These are phyloP conservation scores for Diadromus collaris DNA, from an alignment of 2,888 invertebrate genomes.

Conservation along the genomic window DNA sequence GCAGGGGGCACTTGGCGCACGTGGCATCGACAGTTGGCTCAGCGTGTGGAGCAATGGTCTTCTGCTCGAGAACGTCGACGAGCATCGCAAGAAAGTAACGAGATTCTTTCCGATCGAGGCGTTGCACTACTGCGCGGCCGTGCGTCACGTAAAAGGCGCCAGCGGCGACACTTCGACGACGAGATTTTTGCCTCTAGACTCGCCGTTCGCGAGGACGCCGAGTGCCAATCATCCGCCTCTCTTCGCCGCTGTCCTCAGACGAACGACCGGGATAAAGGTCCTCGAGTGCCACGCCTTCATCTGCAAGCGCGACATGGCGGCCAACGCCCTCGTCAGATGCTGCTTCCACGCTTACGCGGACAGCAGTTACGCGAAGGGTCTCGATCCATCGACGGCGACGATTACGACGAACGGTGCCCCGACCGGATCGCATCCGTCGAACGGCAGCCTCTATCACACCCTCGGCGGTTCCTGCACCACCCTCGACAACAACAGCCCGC, in stretches of 20 bases:
- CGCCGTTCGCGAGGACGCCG: conserved; percentile 96
- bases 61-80: conserved; percentile 96
- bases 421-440: conserved; percentile 65
- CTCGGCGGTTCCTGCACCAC: conserved; percentile 79
- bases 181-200: conserved; percentile 96
- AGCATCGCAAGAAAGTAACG: conserved; percentile 95
- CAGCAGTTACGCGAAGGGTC: conserved; percentile 92
- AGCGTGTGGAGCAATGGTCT: conserved; percentile 99
- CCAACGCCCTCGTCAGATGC: conserved; percentile 97
- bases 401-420: conserved; percentile 70
- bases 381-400: conserved; percentile 77
- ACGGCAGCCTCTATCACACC: conserved; percentile 78
- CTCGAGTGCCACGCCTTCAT: conserved; percentile 99
- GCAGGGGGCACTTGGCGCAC: conserved; percentile 92
- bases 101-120: conserved; percentile 98
- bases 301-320: conserved; percentile 97
- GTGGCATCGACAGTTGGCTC: conserved; percentile 97
- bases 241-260: conserved; percentile 97
- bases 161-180: conserved; percentile 85
- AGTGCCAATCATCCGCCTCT: conserved; percentile 97
- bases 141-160: conserved; percentile 87
- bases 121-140: conserved; percentile 97
- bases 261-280: conserved; percentile 98
- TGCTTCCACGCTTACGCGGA: conserved; percentile 99
- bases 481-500: conserved; percentile 78